Evolutionary conservation across 2,113 vertebrate genomes (phyloP).

Genomic region (Calidris pygmaea): DNA sequence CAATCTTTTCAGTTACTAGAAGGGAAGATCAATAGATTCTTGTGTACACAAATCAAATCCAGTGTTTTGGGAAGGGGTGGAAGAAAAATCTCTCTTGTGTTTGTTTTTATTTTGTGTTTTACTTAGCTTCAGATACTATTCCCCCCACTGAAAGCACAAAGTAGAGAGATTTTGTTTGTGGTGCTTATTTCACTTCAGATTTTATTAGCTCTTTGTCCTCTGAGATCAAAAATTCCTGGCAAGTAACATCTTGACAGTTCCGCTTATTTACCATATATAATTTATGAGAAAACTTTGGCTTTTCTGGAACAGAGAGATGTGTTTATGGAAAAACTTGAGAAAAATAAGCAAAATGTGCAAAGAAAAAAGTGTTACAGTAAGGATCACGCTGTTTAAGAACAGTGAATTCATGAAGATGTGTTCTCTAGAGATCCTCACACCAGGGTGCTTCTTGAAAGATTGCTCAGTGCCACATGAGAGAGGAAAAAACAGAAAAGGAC

Average conservation of each 20-base stretch:
- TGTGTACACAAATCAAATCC: not conserved
- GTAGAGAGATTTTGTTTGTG: not conserved
- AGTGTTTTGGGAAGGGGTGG: not conserved
- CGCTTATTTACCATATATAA: not conserved
- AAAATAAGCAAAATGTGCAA: not conserved
- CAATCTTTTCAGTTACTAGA: not conserved
- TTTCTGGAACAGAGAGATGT: not conserved
- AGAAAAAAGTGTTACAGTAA: fast-evolving
- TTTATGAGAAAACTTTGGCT: not conserved
- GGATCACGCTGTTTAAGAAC: not conserved
- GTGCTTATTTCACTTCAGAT: not conserved
- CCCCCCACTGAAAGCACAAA: not conserved
- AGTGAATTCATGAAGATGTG: not conserved
- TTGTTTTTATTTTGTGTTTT: not conserved
- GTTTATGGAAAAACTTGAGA: not conserved
- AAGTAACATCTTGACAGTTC: not conserved
- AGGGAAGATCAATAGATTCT: not conserved
- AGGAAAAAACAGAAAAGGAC: not conserved
- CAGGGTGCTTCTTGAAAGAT: not conserved
- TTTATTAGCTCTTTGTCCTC: not conserved
- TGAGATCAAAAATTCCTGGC: not conserved
- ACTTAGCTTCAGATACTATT: not conserved
- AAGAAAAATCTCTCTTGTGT: not conserved
- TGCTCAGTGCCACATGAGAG: not conserved
- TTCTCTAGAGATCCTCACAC: not conserved